Base-by-base conservation (phyloP, 2,113 vertebrate genomes). In the Rousettus leschenaultii region DNA sequence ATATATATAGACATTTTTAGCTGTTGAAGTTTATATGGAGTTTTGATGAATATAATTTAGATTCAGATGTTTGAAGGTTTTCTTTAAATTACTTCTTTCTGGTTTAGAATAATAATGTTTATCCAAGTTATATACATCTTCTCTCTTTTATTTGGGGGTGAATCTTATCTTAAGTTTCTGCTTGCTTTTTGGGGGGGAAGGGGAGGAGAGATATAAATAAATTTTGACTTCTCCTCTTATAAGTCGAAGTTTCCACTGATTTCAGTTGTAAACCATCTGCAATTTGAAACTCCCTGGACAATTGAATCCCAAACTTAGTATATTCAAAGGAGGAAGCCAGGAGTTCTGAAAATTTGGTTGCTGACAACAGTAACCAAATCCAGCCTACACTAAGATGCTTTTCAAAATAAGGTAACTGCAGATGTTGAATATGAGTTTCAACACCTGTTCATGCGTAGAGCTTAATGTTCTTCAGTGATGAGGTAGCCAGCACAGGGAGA, bases 211-310 rank as follows among this genome's bases (percentile, higher is more conserved):
- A 61, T 83, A 1, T 19, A 68, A 91, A 40, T 53, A 51, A 79
- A 51, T 11, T 40, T 95, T 93, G 55, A 89, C 74, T 73, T 95
- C 61, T 19, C 38, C 75, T 94, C 51, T 79, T 89, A 38, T 83
- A 92, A 83, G 30, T 78, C 22, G 68, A 33, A 63, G 45, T 95
- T 89, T 74, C 59, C 68, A 53, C 71, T 26, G 30, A 85, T 43
- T 96, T 84, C 80, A 80, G 1, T 55, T 94, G 78, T 61, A 78
- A 63, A 84, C 30, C 11, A 28, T 85, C 16, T 51, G 33, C 22
- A 57, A 15, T 86, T 68, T 55, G 22, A 78, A 86, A 28, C 38
- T 45, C 16, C 48, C 3, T 89, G 9, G 45, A 22, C 10, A 22
- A 1, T 18, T 90, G 80, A 92, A 43, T 82, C 26, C 33, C 26